Percentiles rank a stretch among this genome's conserved stretches.
These are phyloP conservation scores for Aradophagus sp. DNA, from an alignment of 1,140 invertebrate species.

Conservation along the genomic window DNA sequence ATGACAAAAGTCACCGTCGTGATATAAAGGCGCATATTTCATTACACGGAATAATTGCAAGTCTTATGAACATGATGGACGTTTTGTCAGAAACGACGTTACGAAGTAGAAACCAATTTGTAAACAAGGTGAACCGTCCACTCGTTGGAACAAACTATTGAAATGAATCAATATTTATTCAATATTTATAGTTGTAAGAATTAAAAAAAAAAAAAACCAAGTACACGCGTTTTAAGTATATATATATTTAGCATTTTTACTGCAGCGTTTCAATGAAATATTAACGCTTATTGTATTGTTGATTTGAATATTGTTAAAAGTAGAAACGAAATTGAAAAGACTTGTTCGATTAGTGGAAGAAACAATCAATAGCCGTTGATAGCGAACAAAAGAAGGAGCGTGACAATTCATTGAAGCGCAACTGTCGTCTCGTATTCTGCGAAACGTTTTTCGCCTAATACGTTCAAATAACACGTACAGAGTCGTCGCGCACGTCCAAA, in stretches of 20 bases:
- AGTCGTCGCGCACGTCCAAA: constrained; percentile 27
- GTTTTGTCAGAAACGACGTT: too few relatives aligned
- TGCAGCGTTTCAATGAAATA: too few relatives aligned
- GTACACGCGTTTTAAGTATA: too few relatives aligned
- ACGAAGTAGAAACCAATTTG: background rate
- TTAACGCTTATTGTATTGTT: too few relatives aligned
- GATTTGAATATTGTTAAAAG: too few relatives aligned
- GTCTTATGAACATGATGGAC: too few relatives aligned
- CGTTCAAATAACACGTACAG: constrained; percentile 36
- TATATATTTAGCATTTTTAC: too few relatives aligned
- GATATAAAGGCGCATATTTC: constrained; percentile 25
- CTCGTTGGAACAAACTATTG: too few relatives aligned
- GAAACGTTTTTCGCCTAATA: constrained; percentile 42
- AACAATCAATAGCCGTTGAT: constrained; percentile 21
- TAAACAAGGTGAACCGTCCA: background rate
- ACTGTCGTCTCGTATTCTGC: constrained; percentile 27
- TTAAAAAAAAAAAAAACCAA: too few relatives aligned
- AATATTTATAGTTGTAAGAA: too few relatives aligned
- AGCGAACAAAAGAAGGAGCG: constrained; percentile 12
- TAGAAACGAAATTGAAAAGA: constrained; percentile 5
- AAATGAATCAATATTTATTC: too few relatives aligned
- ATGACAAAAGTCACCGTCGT: constrained; percentile 21
- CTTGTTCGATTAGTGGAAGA: constrained; percentile 7
- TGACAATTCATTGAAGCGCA: constrained; percentile 37
- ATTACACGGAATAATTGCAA: constrained; percentile 8